These are phyloP conservation scores for Drosophila affinis DNA, from an alignment of 2,888 invertebrate genomes.

Conservation along the genomic window DNA sequence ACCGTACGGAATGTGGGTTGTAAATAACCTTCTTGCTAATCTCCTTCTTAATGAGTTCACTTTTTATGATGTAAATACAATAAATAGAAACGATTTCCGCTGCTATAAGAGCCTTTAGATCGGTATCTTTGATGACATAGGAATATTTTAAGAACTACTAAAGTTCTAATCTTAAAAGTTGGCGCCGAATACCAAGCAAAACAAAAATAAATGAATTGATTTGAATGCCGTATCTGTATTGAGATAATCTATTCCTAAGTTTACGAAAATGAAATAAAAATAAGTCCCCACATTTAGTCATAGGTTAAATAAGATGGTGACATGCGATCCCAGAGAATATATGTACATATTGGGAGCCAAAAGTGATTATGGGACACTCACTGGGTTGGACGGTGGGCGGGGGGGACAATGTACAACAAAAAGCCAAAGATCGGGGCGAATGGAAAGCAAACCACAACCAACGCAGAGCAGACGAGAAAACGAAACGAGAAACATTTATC, in stretches of 20 bases:
- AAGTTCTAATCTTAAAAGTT: background rate
- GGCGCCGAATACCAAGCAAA: background rate
- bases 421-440: conserved; percentile 26
- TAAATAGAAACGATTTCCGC: background rate
- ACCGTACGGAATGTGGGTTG: background rate
- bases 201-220: background rate
- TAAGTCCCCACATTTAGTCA: background rate
- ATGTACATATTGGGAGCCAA: too few relatives aligned
- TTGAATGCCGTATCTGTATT: conserved; percentile 3
- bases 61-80: background rate
- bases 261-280: background rate
- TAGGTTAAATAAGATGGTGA: conserved; percentile 22
- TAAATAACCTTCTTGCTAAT: background rate
- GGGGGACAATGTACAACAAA: conserved; percentile 22
- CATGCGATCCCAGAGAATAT: conserved; percentile 6
- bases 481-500: conserved; percentile 27
- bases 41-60: background rate
- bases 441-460: conserved; percentile 35
- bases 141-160: background rate
- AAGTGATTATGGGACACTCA: conserved; percentile 31
- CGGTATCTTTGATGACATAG: background rate
- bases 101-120: too few relatives aligned
- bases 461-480: conserved; percentile 39
- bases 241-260: background rate
- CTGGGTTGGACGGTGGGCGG: conserved; percentile 15